phyloP scores from a whole-genome alignment of 2,888 invertebrate genomes.

The Athripsodes cinereus region DNA sequence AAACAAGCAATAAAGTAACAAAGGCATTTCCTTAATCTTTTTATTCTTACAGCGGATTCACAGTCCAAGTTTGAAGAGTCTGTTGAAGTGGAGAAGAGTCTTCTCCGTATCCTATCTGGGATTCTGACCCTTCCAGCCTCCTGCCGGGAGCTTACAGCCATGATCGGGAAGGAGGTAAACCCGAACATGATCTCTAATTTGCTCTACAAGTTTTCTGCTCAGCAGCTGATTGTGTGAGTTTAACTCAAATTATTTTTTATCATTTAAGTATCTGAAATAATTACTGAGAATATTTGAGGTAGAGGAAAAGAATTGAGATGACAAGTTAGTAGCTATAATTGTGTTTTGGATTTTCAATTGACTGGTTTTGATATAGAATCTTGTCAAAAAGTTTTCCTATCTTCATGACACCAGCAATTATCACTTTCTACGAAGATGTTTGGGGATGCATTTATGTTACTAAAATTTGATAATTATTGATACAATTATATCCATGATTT shows the following conservation, averaged over 20 bases:
- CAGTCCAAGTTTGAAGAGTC: conserved; percentile 25
- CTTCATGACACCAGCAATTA: no score
- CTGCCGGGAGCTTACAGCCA: conserved; percentile 41
- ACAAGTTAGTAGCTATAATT: neutral
- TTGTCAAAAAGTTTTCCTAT: no score
- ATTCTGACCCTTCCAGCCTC: conserved; percentile 46
- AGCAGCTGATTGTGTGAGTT: conserved; percentile 46
- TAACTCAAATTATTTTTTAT: no score
- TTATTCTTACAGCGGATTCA: conserved; percentile 20
- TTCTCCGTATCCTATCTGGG: conserved; percentile 45
- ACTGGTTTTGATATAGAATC: no score
- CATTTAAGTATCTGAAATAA: neutral
- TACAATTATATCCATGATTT: no score
- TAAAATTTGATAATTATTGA: no score
- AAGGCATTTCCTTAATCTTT: no score
- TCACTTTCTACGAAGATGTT: no score
- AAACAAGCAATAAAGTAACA: no score
- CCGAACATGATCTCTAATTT: conserved; percentile 43
- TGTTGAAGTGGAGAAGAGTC: conserved; percentile 35
- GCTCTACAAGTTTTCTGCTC: conserved; percentile 47
- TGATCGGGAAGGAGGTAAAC: conserved; percentile 41
- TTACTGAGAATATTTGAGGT: neutral
- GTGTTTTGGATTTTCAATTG: neutral
- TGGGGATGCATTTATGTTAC: no score
- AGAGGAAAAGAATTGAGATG: no score